Conservation (phyloP, 2,113 vertebrate species). For the Neolamprologus variostigma region DNA sequence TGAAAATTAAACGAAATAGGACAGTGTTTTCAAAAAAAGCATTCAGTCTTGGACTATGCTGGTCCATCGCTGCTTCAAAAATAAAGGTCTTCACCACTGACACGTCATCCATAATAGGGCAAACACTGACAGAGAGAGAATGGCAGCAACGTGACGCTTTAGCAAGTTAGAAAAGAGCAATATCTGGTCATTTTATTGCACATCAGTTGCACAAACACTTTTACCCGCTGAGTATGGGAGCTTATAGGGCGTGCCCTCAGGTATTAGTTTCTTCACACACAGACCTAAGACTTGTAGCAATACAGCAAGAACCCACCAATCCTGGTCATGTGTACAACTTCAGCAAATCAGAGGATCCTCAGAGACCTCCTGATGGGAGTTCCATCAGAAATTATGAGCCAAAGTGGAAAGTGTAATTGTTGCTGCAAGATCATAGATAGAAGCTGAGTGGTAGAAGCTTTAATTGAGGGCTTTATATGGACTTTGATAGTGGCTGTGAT, state of each 20-base stretch:
- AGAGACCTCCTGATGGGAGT: not conserved
- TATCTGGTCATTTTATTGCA: not conserved
- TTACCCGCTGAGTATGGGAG: not conserved
- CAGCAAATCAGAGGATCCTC: not conserved
- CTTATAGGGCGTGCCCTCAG: not conserved
- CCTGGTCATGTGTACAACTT: not conserved
- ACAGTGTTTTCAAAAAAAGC: not conserved
- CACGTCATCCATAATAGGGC: not conserved
- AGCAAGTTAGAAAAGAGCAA: not conserved
- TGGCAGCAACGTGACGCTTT: not conserved
- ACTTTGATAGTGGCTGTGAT: not conserved
- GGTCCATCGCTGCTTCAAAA: not conserved
- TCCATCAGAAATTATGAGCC: not conserved
- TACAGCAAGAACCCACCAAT: not conserved
- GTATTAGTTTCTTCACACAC: not conserved
- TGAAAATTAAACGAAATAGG: not conserved
- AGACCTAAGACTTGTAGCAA: not conserved
- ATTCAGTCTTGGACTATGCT: not conserved
- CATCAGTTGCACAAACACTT: not conserved
- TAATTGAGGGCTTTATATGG: not conserved
- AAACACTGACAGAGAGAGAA: not conserved
- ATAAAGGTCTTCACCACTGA: no score
- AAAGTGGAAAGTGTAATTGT: not conserved
- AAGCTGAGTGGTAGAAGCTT: not conserved
- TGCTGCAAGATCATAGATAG: not conserved